phyloP scores from a whole-genome alignment of 2,113 vertebrate species.

The Mus pahari region DNA sequence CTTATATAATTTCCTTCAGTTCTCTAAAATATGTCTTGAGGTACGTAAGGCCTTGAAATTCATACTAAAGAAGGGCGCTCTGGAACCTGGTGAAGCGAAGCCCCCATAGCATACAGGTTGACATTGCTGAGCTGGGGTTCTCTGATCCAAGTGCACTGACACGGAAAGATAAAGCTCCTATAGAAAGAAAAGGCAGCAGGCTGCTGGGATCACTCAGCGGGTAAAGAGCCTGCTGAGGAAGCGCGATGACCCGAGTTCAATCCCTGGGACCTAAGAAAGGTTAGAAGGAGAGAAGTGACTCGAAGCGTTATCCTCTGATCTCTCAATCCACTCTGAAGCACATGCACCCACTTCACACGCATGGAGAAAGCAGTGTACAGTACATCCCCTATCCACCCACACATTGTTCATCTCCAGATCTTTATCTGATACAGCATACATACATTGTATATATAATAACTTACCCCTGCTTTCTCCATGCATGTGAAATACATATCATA shows the following conservation, averaged over 20 bases:
- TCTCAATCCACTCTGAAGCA: neutral
- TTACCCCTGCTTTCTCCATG: neutral
- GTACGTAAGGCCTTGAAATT: neutral
- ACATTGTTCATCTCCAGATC: no score
- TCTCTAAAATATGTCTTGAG: neutral
- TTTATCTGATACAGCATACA: no score
- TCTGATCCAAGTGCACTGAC: neutral
- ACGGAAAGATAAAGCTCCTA: neutral
- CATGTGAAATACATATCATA: neutral
- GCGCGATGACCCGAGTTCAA: neutral
- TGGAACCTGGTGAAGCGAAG: neutral
- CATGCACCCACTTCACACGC: no score
- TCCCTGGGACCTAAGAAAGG: neutral
- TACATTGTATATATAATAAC: no score
- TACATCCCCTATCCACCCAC: no score
- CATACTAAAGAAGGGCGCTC: constrained; percentile 4
- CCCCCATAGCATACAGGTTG: neutral
- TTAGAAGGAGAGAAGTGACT: neutral
- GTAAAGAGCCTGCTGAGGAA: neutral
- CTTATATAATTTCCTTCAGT: neutral
- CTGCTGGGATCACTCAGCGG: neutral
- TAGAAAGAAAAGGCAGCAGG: neutral
- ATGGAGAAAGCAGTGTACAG: no score
- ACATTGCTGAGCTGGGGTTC: neutral
- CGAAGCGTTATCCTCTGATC: neutral